Evolutionary conservation across 2,888 invertebrate species (phyloP).

Genomic region (Ariolimax columbianus): DNA sequence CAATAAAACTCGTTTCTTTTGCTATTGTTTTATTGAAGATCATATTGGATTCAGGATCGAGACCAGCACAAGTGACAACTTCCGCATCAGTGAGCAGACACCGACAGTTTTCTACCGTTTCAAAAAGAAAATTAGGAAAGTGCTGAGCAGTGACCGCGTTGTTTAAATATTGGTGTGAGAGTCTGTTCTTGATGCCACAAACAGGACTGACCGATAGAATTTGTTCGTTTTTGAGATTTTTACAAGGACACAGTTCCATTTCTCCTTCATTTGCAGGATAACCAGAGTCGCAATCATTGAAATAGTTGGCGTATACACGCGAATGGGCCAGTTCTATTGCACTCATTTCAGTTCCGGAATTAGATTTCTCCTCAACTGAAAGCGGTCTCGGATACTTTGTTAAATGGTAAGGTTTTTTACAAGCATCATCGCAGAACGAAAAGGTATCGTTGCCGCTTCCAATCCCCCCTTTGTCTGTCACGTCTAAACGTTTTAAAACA

Average conservation of each 20-base stretch:
- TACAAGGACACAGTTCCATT: background rate
- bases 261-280: background rate
- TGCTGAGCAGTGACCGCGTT: background rate
- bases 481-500: too few relatives aligned
- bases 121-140: background rate
- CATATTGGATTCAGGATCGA: background rate
- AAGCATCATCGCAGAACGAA: background rate
- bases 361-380: background rate
- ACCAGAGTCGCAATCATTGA: background rate
- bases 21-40: background rate
- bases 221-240: background rate
- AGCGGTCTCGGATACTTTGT: background rate
- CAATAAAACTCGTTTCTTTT: background rate
- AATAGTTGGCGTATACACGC: background rate
- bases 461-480: too few relatives aligned
- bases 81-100: background rate
- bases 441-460: background rate
- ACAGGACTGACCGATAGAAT: background rate
- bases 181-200: background rate
- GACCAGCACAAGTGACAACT: background rate
- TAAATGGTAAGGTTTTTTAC: background rate
- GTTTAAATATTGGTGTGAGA: slow-evolving; percentile 35
- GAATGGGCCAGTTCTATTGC: background rate
- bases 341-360: background rate
- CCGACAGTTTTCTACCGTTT: background rate